Evolutionary conservation across 2,888 invertebrate genomes (phyloP), one percentile per base, ranked within the genome.

Genomic region (Neoascia interrupta): DNA sequence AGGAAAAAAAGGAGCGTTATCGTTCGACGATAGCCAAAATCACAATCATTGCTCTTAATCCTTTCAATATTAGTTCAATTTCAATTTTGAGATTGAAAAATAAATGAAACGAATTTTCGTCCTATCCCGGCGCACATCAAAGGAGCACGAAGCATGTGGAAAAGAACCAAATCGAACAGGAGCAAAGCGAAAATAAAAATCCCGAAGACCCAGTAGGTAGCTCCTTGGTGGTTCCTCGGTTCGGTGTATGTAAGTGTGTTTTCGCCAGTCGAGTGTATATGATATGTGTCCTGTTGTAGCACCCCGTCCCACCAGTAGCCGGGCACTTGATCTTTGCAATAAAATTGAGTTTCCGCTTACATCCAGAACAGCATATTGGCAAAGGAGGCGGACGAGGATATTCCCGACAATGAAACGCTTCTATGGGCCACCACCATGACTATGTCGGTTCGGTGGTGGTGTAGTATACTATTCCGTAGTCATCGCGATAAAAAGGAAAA

Each of bases 31-130:
- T 63, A 45, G 23, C 56, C 66, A 15, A 66, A 72, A 79, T 72
- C 66, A 56, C 60, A 79, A 61, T 79, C 66, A 72, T 72, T 66
- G 76, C 72, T 54, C 60, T 61, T 79, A 79, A 79, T 66, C 66
- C 79, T 79, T 79, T 56, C 79, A 61, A 79, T 79, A 79, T 73
- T 73, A 79, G 64, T 66, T 79, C 79, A 79, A 79, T 73, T 79
- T 72, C 56, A 66, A 39, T 79, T 64, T 72, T 45, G 37, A 73
- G 43, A 72, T 79, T 79, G 79, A 49, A 79, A 73, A 73, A 61
- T 79, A 73, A 79, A 79, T 61, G 66, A 56, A 72, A 66, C 36
- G 31, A 66, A 61, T 37, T 66, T 69, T 51, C 10, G 4, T 56
- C 41, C n/a, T n/a, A 15, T 39, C 37, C 19, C 26, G 45, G 19